These are phyloP conservation scores for Calliphora vomitoria DNA, from an alignment of 2,888 invertebrate species.

Conservation along the genomic window DNA sequence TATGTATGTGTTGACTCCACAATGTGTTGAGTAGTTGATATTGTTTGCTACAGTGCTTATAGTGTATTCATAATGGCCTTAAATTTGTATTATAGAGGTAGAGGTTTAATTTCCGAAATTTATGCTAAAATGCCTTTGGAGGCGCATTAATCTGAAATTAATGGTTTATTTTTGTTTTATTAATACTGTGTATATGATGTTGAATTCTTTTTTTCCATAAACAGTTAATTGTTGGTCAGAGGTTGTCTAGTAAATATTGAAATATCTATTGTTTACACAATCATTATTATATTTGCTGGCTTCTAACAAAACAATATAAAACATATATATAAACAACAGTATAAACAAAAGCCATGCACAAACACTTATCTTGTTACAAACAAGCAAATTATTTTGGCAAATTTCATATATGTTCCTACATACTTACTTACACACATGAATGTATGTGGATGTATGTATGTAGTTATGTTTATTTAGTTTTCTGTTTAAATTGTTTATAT, in stretches of 20 bases:
- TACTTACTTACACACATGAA: not conserved
- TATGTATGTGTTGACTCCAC: not conserved
- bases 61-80: slow-evolving; percentile 29
- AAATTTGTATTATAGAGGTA: slow-evolving; percentile 38
- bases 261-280: slow-evolving; percentile 47
- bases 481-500: slow-evolving; percentile 37
- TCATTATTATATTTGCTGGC: slow-evolving; percentile 17
- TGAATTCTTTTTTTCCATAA: not conserved
- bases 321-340: not conserved
- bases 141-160: slow-evolving; percentile 74
- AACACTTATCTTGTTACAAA: not conserved
- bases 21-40: not conserved
- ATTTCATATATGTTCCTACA: not conserved
- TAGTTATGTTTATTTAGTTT: slow-evolving; percentile 14
- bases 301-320: not conserved
- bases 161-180: slow-evolving; percentile 56
- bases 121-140: slow-evolving; percentile 75
- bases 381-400: not conserved
- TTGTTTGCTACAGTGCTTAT: not conserved
- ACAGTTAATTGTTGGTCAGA: slow-evolving; percentile 60
- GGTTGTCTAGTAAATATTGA: slow-evolving; percentile 43
- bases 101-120: slow-evolving; percentile 66
- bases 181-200: not conserved
- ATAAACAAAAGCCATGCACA: not conserved
- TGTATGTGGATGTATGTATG: not conserved